These are phyloP conservation scores for Ceyx erithaca DNA, from an alignment of 2,797 vertebrate species.

Conservation along the genomic window DNA sequence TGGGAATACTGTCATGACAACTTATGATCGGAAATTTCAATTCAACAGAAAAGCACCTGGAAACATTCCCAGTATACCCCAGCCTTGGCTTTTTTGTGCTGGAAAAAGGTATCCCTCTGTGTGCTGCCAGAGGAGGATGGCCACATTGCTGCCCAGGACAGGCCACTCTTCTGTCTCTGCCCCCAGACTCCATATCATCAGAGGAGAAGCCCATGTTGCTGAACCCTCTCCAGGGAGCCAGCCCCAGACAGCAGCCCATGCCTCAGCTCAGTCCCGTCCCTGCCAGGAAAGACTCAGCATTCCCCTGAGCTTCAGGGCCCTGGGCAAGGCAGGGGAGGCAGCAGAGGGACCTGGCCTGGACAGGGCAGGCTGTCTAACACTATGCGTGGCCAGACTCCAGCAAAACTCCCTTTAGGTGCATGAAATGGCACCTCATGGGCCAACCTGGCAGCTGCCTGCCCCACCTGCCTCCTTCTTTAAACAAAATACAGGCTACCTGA, in stretches of 20 bases:
- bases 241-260: fast-evolving
- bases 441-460: neutral
- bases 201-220: neutral
- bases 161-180: too few species aligned
- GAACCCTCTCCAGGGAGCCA: neutral
- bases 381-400: neutral
- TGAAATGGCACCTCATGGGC: neutral
- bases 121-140: neutral
- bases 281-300: neutral
- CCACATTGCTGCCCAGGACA: too few species aligned
- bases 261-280: too few species aligned
- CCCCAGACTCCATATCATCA: neutral
- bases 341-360: neutral
- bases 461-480: neutral
- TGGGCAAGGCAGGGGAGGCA: too few species aligned
- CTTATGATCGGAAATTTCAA: neutral
- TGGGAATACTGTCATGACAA: neutral
- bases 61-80: neutral
- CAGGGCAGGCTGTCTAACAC: neutral
- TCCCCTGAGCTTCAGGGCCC: neutral
- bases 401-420: neutral
- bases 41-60: neutral
- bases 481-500: neutral
- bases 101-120: neutral
- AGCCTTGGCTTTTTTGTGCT: neutral